These are phyloP conservation scores for Rhinolophus ferrumequinum DNA, from an alignment of 2,113 vertebrate species.

Conservation along the genomic window DNA sequence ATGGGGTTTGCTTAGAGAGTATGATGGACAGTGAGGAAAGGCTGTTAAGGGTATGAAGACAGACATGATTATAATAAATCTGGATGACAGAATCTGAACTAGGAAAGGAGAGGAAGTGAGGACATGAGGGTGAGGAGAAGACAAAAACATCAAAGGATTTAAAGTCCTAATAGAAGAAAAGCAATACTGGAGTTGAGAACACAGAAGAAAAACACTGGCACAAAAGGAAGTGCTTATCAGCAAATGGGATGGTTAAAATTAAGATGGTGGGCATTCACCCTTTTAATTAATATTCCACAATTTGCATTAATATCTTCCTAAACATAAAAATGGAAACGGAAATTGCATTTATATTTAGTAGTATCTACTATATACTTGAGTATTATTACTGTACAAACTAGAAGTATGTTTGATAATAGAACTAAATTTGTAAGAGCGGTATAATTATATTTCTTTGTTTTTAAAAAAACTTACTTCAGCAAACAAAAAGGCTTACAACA, in stretches of 20 bases:
- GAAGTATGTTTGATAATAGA: not conserved
- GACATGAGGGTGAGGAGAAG: not conserved
- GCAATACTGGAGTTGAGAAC: not conserved
- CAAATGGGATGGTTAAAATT: not conserved
- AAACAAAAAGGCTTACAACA: not conserved
- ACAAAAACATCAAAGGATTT: conserved; percentile 14
- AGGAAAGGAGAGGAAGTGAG: not conserved
- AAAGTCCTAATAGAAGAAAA: not conserved
- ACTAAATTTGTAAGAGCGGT: not conserved
- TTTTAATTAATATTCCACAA: conserved; percentile 2
- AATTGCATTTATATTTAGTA: not conserved
- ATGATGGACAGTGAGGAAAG: not conserved
- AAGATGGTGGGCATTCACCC: not conserved
- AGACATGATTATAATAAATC: not conserved
- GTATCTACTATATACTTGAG: not conserved
- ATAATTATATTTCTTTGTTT: not conserved
- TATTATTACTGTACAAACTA: not conserved
- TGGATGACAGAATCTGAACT: not conserved
- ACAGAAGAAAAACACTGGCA: not conserved
- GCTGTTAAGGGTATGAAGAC: not conserved
- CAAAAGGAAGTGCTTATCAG: not conserved
- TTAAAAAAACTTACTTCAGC: not conserved
- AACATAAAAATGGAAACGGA: not conserved
- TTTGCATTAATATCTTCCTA: not conserved
- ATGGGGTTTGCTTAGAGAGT: not conserved